Conservation (phyloP, 2,113 vertebrate species). For the Scopus umbretta region DNA sequence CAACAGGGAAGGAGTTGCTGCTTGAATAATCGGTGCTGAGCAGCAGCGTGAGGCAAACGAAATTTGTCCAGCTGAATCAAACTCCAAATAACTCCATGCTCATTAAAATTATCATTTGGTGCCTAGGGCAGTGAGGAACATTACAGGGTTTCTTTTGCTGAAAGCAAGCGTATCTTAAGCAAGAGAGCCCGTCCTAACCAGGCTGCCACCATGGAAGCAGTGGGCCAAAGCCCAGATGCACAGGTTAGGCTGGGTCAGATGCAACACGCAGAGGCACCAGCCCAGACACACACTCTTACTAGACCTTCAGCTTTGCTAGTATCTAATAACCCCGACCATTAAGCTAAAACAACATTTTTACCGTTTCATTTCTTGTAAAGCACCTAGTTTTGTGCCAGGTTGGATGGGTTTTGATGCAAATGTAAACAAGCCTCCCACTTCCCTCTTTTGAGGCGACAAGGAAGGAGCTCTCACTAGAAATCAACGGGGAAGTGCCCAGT, state of each 20-base stretch:
- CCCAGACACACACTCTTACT: no score
- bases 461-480: not conserved
- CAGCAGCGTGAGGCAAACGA: not conserved
- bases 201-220: not conserved
- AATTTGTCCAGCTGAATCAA: not conserved
- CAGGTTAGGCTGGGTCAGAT: fast-evolving
- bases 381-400: not conserved
- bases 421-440: not conserved
- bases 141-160: not conserved
- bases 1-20: not conserved
- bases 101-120: not conserved
- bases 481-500: not conserved
- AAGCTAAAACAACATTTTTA: not conserved
- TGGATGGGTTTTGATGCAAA: not conserved
- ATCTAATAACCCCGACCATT: not conserved
- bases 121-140: not conserved
- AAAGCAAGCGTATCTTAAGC: not conserved
- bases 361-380: fast-evolving
- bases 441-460: not conserved
- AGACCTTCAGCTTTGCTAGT: not conserved
- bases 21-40: not conserved
- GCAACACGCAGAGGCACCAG: not conserved
- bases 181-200: no score
- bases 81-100: not conserved
- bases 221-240: not conserved